Conservation (phyloP, 2,797 vertebrate genomes). For the Decapterus maruadsi region DNA sequence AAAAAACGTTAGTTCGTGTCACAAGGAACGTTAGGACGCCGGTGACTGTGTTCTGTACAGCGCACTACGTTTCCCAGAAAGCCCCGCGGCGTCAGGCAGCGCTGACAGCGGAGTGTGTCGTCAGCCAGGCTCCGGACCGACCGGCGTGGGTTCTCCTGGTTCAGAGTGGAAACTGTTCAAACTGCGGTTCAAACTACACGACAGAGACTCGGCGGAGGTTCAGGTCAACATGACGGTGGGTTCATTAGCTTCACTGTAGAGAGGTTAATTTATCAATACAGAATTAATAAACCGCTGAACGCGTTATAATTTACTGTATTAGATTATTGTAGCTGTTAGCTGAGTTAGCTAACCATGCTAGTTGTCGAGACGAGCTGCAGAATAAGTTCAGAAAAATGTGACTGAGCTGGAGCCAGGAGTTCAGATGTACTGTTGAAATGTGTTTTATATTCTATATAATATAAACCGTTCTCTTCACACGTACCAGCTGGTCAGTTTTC, state of each 20-base stretch:
- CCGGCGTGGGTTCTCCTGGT: conserved; percentile 67
- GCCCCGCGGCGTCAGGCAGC: no score
- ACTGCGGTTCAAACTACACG: conserved; percentile 1
- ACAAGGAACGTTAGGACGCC: no score
- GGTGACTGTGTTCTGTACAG: no score
- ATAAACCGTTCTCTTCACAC: background rate
- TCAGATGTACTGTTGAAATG: background rate
- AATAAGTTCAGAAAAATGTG: conserved; percentile 13
- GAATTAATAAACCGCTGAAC: background rate
- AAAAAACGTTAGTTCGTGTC: no score
- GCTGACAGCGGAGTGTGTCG: conserved; percentile 53
- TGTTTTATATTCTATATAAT: background rate
- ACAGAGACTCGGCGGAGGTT: background rate
- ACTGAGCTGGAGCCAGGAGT: background rate
- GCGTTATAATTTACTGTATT: background rate
- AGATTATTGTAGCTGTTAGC: conserved; percentile 63
- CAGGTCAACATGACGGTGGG: conserved; percentile 79
- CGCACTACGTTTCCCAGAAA: conserved; percentile 65
- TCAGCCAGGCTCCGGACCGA: conserved; percentile 68
- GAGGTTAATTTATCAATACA: background rate
- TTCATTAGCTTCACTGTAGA: background rate
- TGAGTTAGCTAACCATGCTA: conserved; percentile 64
- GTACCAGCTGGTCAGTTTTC: background rate
- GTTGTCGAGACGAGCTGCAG: conserved; percentile 39
- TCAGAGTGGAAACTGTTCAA: conserved; percentile 40